Evolutionary conservation across 1,140 invertebrate genomes (phyloP), one percentile per base, ranked within the genome.

Genomic region (Pseudomyrmex concolor): DNA sequence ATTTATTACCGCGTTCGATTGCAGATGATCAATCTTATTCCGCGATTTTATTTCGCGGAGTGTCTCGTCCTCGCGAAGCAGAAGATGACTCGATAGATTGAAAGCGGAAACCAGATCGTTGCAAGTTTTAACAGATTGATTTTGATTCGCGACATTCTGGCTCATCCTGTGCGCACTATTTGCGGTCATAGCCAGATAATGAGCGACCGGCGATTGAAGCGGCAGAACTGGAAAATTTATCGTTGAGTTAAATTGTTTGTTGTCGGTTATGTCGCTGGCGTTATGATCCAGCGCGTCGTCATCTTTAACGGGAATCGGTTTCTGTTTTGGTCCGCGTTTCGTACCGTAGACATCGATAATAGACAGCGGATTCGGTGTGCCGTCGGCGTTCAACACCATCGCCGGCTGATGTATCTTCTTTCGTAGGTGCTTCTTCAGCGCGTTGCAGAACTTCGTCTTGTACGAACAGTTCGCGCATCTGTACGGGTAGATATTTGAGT

Each of bases 361-460:
- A 0, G 97, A 97, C 45, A 97, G 91, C 0, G 97, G 97, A 93
- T 98, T 98, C 0, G 97, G 97, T 0, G 97, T 96, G 2, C 98
- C 98, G 86, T 99, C 98, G 17, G 97, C 95, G 89, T 99, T 98
- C 1, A 98, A 93, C 0, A 98, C 97, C 94, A 97, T 96, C 0
- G 96, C 97, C 0, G 98, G 97, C 86, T 96, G 96, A 91, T 99
- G 99, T 54, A 95, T 94, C 90, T 99, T 98, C 91, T 99, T 99
- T 2, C 98, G 95, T 15, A 99, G 93, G 93, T 99, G 99, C 0
- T 99, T 95, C 91, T 99, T 99, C 0, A 99, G 94, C 45, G 98
- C 98, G 94, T 99, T 99, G 89, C 98, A 99, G 92, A 99, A 99
- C 93, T 99, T 99, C 0, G 99, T 99, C 1, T 97, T 98, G 92